Conservation (phyloP, 2,888 invertebrate species). For the Rutpela maculata region DNA sequence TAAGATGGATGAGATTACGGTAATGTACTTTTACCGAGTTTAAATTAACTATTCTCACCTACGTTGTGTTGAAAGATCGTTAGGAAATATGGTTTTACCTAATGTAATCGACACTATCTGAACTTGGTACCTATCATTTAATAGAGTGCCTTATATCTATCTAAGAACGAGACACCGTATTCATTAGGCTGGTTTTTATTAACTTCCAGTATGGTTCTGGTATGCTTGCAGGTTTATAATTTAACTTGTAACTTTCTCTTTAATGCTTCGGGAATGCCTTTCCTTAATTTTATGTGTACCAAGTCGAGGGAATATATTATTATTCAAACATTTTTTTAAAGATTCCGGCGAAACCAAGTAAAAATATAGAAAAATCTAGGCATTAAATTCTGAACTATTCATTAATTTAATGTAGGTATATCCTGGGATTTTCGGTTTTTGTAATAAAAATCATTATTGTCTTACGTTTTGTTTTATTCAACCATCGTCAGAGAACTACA, state of each 20-base stretch:
- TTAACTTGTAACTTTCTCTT: background rate
- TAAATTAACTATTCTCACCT: constrained; percentile 45
- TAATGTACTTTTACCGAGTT: constrained; percentile 37
- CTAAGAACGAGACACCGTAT: background rate
- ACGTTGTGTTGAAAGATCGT: constrained; percentile 40
- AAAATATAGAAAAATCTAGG: too few species aligned
- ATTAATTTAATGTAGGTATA: too few species aligned
- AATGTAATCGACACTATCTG: background rate
- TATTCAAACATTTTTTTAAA: too few species aligned
- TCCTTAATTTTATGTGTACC: too few species aligned
- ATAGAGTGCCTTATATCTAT: background rate
- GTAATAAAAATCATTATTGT: too few species aligned
- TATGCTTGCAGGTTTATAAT: background rate
- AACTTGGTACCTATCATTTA: background rate
- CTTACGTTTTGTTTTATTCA: too few species aligned
- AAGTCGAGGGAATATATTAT: too few species aligned
- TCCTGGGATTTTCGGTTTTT: too few species aligned
- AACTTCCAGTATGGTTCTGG: background rate
- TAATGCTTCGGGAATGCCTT: background rate
- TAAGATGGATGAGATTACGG: constrained; percentile 44
- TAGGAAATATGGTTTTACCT: constrained; percentile 15
- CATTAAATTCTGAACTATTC: too few species aligned
- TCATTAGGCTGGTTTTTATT: background rate
- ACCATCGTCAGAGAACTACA: too few species aligned
- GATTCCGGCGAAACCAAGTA: too few species aligned